phyloP scores from a whole-genome alignment of 2,888 invertebrate genomes.

The Hololepta plana region DNA sequence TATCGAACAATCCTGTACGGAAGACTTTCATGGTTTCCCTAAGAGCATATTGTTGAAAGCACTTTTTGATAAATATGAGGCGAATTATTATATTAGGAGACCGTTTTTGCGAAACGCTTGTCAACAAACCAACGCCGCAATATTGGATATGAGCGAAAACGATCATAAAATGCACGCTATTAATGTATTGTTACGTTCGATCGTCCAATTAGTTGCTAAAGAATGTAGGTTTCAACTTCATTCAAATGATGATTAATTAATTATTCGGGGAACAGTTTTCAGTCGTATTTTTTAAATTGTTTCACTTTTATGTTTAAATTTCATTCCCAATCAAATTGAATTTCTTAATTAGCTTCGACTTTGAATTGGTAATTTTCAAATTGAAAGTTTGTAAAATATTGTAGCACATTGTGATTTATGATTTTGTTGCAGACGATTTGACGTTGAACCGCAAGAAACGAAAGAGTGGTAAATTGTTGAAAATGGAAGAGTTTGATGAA shows the following conservation, averaged over 20 bases:
- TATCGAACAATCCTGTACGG: constrained; percentile 10
- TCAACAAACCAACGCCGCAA: constrained; percentile 39
- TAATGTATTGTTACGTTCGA: constrained; percentile 38
- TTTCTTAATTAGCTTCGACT: no score
- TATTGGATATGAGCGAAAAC: constrained; percentile 28
- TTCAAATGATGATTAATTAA: no score
- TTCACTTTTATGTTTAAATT: no score
- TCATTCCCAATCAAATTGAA: no score
- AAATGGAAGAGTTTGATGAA: constrained; percentile 12
- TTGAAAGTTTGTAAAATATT: background rate
- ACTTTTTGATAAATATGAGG: constrained; percentile 22
- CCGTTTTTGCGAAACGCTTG: constrained; percentile 56
- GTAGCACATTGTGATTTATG: background rate
- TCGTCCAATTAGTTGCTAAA: constrained; percentile 39
- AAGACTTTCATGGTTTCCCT: constrained; percentile 45
- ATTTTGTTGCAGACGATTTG: constrained; percentile 19
- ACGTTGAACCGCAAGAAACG: constrained; percentile 19
- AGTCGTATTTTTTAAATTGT: no score
- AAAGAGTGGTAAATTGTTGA: constrained; percentile 17
- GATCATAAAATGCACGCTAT: constrained; percentile 33
- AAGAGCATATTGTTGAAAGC: constrained; percentile 32
- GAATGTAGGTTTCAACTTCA: constrained; percentile 32
- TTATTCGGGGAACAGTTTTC: no score
- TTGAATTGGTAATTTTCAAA: no score
- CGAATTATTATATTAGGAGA: constrained; percentile 30